Percentiles rank a stretch among this genome's conserved stretches.
These are phyloP conservation scores for Arctocebus calabarensis DNA, from an alignment of 2,797 vertebrate species.

Conservation along the genomic window DNA sequence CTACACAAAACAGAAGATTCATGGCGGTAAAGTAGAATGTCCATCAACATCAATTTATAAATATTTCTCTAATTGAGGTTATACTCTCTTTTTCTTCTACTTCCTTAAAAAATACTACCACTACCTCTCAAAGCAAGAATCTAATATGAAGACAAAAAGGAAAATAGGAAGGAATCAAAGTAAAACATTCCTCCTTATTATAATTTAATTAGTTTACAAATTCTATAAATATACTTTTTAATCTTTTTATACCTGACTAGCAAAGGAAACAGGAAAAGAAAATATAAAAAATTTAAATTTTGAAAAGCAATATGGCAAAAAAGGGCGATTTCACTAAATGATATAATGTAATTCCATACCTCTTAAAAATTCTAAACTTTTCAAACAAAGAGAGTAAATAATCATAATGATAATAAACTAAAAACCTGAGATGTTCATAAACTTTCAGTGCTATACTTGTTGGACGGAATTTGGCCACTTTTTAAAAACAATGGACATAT, in stretches of 20 bases:
- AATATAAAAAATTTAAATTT: background rate
- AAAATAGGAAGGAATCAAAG: background rate
- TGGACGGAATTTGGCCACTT: background rate
- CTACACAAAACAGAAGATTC: background rate
- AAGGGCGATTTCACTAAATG: background rate
- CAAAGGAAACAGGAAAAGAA: background rate
- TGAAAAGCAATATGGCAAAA: background rate
- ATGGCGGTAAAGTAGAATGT: background rate
- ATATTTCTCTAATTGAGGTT: background rate
- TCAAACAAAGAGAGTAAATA: background rate
- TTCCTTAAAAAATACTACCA: background rate
- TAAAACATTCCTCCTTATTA: background rate
- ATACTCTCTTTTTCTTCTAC: background rate
- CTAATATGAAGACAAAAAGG: background rate
- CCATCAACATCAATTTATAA: background rate
- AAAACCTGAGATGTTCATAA: background rate
- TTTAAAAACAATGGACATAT: background rate
- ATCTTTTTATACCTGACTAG: background rate
- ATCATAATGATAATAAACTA: background rate
- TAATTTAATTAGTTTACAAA: background rate
- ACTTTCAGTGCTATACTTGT: background rate
- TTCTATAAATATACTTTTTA: background rate
- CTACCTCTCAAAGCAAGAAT: background rate
- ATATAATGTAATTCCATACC: background rate
- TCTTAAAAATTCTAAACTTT: background rate